Evolutionary conservation across 37 sponge, comb jelly and placozoan genomes (phyloP).

Genomic region (Agelas oroides): DNA sequence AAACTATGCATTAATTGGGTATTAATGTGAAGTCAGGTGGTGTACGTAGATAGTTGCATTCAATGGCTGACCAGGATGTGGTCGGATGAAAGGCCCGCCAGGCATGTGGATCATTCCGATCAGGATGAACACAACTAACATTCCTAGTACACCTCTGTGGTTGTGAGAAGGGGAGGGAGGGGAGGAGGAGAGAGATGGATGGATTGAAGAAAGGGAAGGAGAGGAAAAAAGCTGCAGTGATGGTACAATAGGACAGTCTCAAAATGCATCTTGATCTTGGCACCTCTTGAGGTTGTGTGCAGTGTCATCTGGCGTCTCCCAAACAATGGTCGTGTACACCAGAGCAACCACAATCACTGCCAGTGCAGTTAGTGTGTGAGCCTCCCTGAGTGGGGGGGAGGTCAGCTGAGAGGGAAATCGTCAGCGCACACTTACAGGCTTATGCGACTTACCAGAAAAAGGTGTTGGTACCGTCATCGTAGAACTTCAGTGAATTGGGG

Average conservation of each 20-base stretch:
- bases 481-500: no score
- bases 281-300: slow-evolving; percentile 62
- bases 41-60: not conserved
- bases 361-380: slow-evolving; percentile 82
- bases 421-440: not conserved
- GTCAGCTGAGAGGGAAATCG: not conserved
- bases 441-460: slow-evolving; percentile 69
- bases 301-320: slow-evolving; percentile 62
- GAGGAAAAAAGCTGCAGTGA: no score
- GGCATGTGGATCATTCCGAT: slow-evolving; percentile 87
- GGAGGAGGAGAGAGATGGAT: no score
- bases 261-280: no score
- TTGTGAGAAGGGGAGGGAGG: not conserved
- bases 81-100: slow-evolving; percentile 90
- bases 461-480: slow-evolving; percentile 71
- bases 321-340: slow-evolving; percentile 66
- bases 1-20: no score
- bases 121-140: slow-evolving; percentile 76
- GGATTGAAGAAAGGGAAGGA: not conserved
- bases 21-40: no score
- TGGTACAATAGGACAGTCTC: no score
- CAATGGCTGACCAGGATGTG: slow-evolving; percentile 69
- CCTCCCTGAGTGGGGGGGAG: slow-evolving; percentile 40
- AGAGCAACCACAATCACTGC: slow-evolving; percentile 55
- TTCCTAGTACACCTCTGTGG: slow-evolving; percentile 75